Evolutionary conservation across 1,140 invertebrate genomes (phyloP).

Genomic region (Lepidurus couesii): DNA sequence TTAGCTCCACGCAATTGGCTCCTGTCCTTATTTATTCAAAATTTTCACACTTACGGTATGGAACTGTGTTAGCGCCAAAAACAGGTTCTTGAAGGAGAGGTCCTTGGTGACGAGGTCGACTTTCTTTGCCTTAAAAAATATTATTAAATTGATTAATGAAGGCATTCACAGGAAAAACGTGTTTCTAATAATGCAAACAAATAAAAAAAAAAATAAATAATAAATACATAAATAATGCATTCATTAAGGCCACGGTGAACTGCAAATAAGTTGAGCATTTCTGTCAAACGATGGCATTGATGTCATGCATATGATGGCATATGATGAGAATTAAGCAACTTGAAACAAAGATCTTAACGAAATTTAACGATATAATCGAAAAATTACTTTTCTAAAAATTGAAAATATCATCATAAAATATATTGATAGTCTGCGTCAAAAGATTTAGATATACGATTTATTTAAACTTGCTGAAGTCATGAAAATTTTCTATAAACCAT

Average conservation of each 20-base stretch:
- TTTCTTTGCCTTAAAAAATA: constrained; percentile 29
- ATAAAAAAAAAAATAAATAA: neutral
- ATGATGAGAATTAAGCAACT: no score
- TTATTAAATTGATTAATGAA: neutral
- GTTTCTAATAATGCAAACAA: neutral
- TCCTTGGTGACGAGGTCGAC: constrained; percentile 54
- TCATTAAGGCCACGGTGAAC: no score
- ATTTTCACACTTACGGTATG: constrained; percentile 63
- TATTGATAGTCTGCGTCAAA: no score
- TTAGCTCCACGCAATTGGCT: neutral
- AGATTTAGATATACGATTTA: no score
- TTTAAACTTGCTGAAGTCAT: no score
- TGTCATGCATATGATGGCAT: no score
- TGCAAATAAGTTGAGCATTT: no score
- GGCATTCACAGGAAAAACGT: neutral
- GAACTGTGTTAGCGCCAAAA: constrained; percentile 73
- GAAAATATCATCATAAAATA: no score
- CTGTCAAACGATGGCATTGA: no score
- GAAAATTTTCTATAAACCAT: no score
- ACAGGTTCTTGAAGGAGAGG: constrained; percentile 77
- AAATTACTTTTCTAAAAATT: neutral
- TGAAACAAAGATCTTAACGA: no score
- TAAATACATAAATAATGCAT: no score
- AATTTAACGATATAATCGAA: neutral
- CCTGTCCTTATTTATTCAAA: neutral